These are phyloP conservation scores for Aphis craccivora DNA, from an alignment of 1,140 invertebrate species.

Conservation along the genomic window DNA sequence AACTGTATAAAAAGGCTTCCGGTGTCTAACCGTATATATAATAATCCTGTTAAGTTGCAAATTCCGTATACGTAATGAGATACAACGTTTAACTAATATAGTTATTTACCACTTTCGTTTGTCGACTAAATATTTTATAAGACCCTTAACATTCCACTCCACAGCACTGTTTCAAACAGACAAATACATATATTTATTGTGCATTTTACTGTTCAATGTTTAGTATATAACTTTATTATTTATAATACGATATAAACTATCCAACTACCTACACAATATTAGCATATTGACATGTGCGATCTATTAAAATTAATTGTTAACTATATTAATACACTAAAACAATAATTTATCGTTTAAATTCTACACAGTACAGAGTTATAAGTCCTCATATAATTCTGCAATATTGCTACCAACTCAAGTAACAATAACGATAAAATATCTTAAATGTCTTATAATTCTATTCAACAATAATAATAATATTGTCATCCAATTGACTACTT, in stretches of 20 bases:
- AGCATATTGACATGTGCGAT: background rate
- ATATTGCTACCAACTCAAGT: background rate
- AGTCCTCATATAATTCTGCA: background rate
- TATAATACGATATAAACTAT: background rate
- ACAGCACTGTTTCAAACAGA: background rate
- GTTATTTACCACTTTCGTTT: conserved; percentile 11
- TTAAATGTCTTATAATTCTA: background rate
- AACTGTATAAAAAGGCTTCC: background rate
- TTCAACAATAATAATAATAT: background rate
- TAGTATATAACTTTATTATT: background rate
- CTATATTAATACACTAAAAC: background rate
- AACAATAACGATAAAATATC: background rate
- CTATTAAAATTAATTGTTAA: background rate
- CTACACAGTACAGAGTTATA: no score
- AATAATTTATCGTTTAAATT: background rate
- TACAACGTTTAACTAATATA: conserved; percentile 15
- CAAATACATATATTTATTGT: conserved; percentile 2
- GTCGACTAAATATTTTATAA: background rate
- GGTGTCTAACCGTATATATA: background rate
- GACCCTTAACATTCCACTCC: background rate
- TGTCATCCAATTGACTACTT: background rate
- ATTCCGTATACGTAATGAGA: conserved; percentile 10
- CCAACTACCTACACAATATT: background rate
- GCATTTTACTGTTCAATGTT: background rate
- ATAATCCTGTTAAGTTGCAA: conserved; percentile 7